A percentile compares a stretch with the other conserved stretches of the same genome.
phyloP scores from a whole-genome alignment of 2,888 invertebrate species.

The Eumerus sabulonum region DNA sequence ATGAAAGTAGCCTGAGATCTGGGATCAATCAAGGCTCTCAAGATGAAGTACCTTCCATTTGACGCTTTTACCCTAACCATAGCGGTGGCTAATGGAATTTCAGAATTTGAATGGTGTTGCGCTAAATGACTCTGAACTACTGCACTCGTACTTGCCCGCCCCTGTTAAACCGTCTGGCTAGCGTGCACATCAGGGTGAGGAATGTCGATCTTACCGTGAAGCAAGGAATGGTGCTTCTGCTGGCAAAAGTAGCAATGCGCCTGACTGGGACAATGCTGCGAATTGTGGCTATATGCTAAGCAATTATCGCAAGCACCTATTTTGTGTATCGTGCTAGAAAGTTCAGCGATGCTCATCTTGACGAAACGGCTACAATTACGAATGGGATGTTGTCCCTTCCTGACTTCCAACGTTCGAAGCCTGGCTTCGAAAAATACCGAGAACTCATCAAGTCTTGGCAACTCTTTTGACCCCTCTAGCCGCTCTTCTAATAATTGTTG shows the following conservation, averaged over 20 bases:
- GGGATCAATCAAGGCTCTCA: constrained; percentile 2
- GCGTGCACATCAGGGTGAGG: too few relatives aligned
- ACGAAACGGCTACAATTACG: constrained; percentile 4
- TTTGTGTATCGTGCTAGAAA: not conserved
- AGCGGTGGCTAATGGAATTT: not conserved
- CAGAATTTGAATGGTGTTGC: not conserved
- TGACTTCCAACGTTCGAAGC: not conserved
- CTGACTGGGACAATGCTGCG: not conserved
- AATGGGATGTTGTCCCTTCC: constrained; percentile 1
- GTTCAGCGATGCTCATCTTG: not conserved
- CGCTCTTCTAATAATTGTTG: too few relatives aligned
- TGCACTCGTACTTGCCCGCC: not conserved
- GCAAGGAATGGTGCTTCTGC: constrained; percentile 2
- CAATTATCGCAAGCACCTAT: not conserved
- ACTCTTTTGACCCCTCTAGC: too few relatives aligned
- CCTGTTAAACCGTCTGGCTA: not conserved
- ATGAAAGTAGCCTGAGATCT: constrained; percentile 10
- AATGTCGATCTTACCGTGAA: not conserved
- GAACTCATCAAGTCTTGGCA: not conserved
- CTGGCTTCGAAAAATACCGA: not conserved
- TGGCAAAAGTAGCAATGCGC: constrained; percentile 12
- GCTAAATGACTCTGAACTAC: not conserved
- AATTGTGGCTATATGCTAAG: not conserved
- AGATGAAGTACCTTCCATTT: not conserved
- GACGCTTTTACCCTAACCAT: not conserved